Base-by-base conservation (phyloP, 2,888 invertebrate genomes). In the Amphipyra berbera region DNA sequence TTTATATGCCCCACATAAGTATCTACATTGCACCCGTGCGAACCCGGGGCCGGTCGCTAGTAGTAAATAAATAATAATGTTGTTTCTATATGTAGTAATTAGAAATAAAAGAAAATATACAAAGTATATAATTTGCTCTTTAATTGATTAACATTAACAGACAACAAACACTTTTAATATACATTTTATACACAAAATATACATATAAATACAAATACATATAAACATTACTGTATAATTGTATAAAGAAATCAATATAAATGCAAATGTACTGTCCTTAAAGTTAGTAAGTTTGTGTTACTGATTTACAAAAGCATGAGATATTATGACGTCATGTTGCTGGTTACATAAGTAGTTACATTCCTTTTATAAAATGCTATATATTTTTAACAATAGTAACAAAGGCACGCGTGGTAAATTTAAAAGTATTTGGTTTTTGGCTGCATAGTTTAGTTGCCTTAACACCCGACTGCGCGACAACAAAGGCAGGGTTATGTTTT, bases 71-170 rank as follows among this genome's bases (percentile, higher is more conserved):
- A n/a, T n/a, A n/a, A n/a, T n/a, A n/a, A n/a, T n/a, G n/a, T n/a
- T 21, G 21, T 21, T 21, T 2, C 21, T 6, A 30, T 30, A 2
- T 4, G 30, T 37, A 6, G 40, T 46, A 33, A 14, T 12, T 21
- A 6, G 10, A 33, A 75, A 64, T 52, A 55, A 68, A 71, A 76
- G 0, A 55, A 53, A 46, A 37, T 47, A 33, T 64, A 61, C 21
- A 52, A 64, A 58, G 54, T 64, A 48, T 56, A 73, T 62, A 61
- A 59, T 72, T 60, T 59, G 15, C 35, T 77, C 52, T 71, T 52
- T 68, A 58, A 44, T 68, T 55, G 44, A 56, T 72, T 55, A 74
- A 67, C 65, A 58, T 63, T 55, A 73, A 73, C 73, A 76, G 50
- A 69, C 52, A 79, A 79, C 57, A 69, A 70, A 61, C 63, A 76